These are phyloP conservation scores for Punctoribates punctum DNA, from an alignment of 2,888 invertebrate genomes.

Conservation along the genomic window DNA sequence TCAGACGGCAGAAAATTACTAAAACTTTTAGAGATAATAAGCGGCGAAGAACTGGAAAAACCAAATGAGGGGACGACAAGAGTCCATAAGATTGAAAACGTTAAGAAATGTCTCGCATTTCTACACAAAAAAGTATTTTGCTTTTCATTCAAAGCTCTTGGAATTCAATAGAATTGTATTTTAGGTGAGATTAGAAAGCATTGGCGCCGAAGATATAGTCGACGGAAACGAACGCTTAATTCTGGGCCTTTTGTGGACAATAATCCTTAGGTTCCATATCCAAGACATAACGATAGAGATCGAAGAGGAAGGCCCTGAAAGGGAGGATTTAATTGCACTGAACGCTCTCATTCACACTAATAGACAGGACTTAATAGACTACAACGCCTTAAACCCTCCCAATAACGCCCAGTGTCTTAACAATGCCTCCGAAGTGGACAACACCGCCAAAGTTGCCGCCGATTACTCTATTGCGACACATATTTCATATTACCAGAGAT, in stretches of 20 bases:
- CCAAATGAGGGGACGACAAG: slow-evolving; percentile 94
- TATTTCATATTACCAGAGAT: too few species aligned
- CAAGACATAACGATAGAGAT: slow-evolving; percentile 79
- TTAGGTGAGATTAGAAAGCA: slow-evolving; percentile 92
- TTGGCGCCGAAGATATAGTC: slow-evolving; percentile 98
- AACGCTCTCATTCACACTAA: slow-evolving; percentile 98
- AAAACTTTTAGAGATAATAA: slow-evolving; percentile 94
- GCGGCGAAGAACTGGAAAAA: slow-evolving; percentile 92
- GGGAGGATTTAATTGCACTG: slow-evolving; percentile 92
- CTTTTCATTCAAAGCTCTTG: not conserved
- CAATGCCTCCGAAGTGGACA: too few species aligned
- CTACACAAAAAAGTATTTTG: slow-evolving; percentile 77
- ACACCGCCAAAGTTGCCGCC: too few species aligned
- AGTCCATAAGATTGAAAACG: slow-evolving; percentile 98
- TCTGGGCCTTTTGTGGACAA: slow-evolving; percentile 97
- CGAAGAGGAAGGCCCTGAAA: too few species aligned
- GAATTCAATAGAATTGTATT: not conserved
- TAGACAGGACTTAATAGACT: slow-evolving; percentile 90
- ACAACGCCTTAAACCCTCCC: too few species aligned
- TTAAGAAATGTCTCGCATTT: slow-evolving; percentile 94
- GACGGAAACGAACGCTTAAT: slow-evolving; percentile 96
- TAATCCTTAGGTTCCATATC: slow-evolving; percentile 97
- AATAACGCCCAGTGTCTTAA: too few species aligned
- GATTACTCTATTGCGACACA: too few species aligned
- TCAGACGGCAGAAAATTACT: slow-evolving; percentile 89